Conservation (phyloP, 1,140 invertebrate species). For the Homarus americanus region DNA sequence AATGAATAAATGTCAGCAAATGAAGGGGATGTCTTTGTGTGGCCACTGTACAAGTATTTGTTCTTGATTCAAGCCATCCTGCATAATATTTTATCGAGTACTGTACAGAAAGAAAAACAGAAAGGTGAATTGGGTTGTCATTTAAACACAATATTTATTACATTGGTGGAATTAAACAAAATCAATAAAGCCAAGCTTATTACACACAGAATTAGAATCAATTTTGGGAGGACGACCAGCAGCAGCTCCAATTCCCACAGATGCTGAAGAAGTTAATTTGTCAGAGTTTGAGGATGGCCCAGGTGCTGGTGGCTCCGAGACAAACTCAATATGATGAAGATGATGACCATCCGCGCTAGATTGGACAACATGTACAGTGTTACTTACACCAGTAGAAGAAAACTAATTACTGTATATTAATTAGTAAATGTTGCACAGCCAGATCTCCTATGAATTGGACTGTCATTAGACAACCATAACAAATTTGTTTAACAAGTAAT, state of each 20-base stretch:
- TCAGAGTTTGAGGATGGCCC: conserved; percentile 85
- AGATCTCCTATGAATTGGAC: background rate
- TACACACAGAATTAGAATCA: conserved; percentile 82
- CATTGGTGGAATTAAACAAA: too few species aligned
- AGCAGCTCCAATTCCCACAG: conserved; percentile 84
- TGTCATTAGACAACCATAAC: background rate
- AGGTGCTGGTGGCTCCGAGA: conserved; percentile 80
- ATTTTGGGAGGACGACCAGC: conserved; percentile 84
- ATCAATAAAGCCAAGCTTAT: background rate
- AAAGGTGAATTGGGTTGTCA: too few species aligned
- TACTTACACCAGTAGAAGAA: conserved; percentile 84
- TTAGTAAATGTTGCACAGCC: background rate
- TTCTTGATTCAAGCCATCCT: too few species aligned
- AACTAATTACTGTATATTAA: background rate
- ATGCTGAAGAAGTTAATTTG: conserved; percentile 91
- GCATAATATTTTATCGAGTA: too few species aligned
- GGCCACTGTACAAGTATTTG: too few species aligned
- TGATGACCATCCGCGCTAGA: conserved; percentile 83
- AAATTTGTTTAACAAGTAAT: background rate
- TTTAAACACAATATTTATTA: too few species aligned
- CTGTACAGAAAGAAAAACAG: too few species aligned
- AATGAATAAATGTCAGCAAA: too few species aligned
- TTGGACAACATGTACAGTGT: conserved; percentile 83
- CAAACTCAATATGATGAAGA: conserved; percentile 85
- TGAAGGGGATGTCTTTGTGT: too few species aligned